Evolutionary conservation across 2,113 vertebrate species (phyloP), one percentile per base, ranked within the genome.

Genomic region (Lagopus leucura): DNA sequence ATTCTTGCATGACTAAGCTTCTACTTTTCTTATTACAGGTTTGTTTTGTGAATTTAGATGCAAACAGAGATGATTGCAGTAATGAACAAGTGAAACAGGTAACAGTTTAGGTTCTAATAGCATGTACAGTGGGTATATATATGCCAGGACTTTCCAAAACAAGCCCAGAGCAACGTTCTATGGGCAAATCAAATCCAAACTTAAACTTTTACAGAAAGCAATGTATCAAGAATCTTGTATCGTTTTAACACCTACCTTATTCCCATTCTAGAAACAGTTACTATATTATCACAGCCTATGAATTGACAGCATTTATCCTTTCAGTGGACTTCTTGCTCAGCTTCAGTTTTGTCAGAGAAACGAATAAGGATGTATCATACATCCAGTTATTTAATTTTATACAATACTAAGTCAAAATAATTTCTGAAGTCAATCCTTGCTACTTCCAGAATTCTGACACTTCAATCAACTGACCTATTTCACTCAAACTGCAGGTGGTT

Each of bases 41-140:
- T 89, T 99, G 98, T 97, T 99, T 99, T 96, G 98, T 99, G 88
- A 99, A 98, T 94, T 95, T 99, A 94, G 98, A 99, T 90, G 97
- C 97, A 69, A 97, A 96, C 88, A 98, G 98, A 89, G 96, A 97
- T 65, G 98, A 98, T 17, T 95, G 93, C 78, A 98, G 86, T 0
- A 95, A 98, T 16, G 98, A 98, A 72, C 94, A 95, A 86, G 92
- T 98, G 74, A 97, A 97, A 72, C 96, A 98, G 98, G 98, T 98
- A 98, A 97, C 22, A 78, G 16, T 92, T 71, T 24, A 61, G 54
- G 2, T 71, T n/a, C 54, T 48, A 38, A 5, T 86, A 93, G n/a
- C 25, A 16, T 5, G 3, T 21, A 45, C 38, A 61, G 2, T 22
- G 8, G 10, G 54, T 87, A 54, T 84, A 21, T 20, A 6, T 32